These are phyloP conservation scores for Drosophila kikkawai DNA, from an alignment of 1,140 invertebrate genomes.

Conservation along the genomic window DNA sequence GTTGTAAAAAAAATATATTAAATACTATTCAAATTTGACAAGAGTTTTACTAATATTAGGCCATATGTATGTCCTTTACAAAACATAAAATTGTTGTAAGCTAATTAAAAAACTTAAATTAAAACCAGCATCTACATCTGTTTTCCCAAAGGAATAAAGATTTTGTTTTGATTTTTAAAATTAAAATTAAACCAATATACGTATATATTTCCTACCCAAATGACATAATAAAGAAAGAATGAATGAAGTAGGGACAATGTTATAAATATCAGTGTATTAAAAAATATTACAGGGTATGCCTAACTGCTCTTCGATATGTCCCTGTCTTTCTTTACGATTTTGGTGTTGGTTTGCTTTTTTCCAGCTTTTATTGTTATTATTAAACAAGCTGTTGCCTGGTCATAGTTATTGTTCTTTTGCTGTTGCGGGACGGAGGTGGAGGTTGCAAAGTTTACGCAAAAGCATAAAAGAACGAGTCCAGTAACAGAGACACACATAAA, in stretches of 20 bases:
- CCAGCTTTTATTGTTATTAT: slow-evolving; percentile 37
- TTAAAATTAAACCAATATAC: too few relatives aligned
- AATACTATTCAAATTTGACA: not conserved
- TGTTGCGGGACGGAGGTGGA: slow-evolving; percentile 9
- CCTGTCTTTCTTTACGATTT: slow-evolving; percentile 3
- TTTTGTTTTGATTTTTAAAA: not conserved
- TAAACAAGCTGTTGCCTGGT: slow-evolving; percentile 37
- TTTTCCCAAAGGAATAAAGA: not conserved
- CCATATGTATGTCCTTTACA: too few relatives aligned
- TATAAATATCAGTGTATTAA: not conserved
- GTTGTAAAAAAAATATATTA: not conserved
- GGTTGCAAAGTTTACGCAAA: slow-evolving; percentile 68
- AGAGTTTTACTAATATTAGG: not conserved
- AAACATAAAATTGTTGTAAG: not conserved
- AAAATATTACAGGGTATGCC: not conserved
- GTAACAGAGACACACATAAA: slow-evolving; percentile 9
- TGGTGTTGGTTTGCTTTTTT: slow-evolving; percentile 19
- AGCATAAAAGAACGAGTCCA: slow-evolving; percentile 21
- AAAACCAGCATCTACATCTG: too few relatives aligned
- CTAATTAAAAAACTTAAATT: not conserved
- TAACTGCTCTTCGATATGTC: too few relatives aligned
- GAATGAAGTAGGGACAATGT: not conserved
- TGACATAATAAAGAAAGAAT: not conserved
- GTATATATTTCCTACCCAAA: too few relatives aligned
- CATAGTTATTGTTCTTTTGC: slow-evolving; percentile 47